phyloP scores from a whole-genome alignment of 1,140 invertebrate genomes.

The Ceratina calcarata region DNA sequence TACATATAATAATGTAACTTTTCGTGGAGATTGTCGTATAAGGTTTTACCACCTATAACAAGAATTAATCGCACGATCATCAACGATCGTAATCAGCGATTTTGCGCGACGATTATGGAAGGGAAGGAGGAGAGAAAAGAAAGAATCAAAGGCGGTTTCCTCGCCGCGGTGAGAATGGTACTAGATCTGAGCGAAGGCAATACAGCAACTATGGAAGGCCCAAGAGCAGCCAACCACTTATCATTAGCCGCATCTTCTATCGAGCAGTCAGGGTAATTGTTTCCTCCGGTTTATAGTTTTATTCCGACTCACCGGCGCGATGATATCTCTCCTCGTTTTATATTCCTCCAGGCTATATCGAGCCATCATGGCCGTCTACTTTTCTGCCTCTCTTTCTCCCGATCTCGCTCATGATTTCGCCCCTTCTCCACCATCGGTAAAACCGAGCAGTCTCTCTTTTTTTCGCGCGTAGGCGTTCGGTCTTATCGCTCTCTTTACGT shows the following conservation, averaged over 20 bases:
- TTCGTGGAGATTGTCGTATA: background rate
- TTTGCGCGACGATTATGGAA: slow-evolving; percentile 41
- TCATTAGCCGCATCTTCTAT: slow-evolving; percentile 73
- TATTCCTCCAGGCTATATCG: slow-evolving; percentile 70
- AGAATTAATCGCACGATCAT: slow-evolving; percentile 46
- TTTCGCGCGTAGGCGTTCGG: background rate
- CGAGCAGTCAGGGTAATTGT: slow-evolving; percentile 73
- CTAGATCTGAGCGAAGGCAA: slow-evolving; percentile 42
- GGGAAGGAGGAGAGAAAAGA: background rate
- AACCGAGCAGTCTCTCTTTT: slow-evolving; percentile 18
- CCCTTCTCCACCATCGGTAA: slow-evolving; percentile 6
- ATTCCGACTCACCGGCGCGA: slow-evolving; percentile 69
- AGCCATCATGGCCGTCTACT: slow-evolving; percentile 56
- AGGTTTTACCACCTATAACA: too few relatives aligned
- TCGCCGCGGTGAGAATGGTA: slow-evolving; percentile 40
- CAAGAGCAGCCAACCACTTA: slow-evolving; percentile 68
- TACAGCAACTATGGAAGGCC: slow-evolving; percentile 53
- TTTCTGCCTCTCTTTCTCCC: slow-evolving; percentile 48
- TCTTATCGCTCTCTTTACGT: background rate
- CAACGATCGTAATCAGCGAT: slow-evolving; percentile 42
- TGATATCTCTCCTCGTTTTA: slow-evolving; percentile 74
- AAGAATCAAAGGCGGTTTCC: slow-evolving; percentile 12
- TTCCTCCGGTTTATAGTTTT: slow-evolving; percentile 77
- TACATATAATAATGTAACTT: background rate
- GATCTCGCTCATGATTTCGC: slow-evolving; percentile 20